Evolutionary conservation across 2,113 vertebrate genomes (phyloP).

Genomic region (Hippolais icterina): DNA sequence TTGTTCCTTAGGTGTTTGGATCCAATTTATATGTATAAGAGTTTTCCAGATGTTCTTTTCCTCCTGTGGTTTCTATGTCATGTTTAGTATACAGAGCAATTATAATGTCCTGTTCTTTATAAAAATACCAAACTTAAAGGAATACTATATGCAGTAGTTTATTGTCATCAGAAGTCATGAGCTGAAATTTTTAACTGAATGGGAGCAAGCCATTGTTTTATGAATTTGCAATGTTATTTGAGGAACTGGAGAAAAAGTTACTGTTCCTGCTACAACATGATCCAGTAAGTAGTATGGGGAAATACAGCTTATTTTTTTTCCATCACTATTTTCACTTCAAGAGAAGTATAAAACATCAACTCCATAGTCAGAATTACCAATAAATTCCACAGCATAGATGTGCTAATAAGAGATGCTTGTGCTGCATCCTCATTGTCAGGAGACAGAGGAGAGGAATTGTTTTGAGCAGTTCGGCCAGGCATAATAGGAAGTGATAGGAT

Average conservation of each 20-base stretch:
- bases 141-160: background rate
- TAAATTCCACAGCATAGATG: background rate
- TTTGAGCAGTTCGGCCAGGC: constrained; percentile 21
- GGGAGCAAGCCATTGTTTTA: background rate
- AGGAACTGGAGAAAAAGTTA: background rate
- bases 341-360: background rate
- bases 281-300: background rate
- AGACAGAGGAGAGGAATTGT: constrained; percentile 8
- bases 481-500: constrained; percentile 45
- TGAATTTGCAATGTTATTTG: background rate
- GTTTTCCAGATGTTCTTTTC: background rate
- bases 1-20: background rate
- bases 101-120: background rate
- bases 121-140: background rate
- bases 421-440: background rate
- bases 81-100: background rate
- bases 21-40: background rate
- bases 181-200: background rate
- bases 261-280: background rate
- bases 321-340: background rate
- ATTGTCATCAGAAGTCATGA: background rate
- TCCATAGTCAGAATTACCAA: background rate
- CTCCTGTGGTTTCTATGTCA: background rate
- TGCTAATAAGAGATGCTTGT: background rate
- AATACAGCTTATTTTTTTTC: background rate